phyloP scores from a whole-genome alignment of 2,113 vertebrate genomes.

The Xiphorhynchus elegans region DNA sequence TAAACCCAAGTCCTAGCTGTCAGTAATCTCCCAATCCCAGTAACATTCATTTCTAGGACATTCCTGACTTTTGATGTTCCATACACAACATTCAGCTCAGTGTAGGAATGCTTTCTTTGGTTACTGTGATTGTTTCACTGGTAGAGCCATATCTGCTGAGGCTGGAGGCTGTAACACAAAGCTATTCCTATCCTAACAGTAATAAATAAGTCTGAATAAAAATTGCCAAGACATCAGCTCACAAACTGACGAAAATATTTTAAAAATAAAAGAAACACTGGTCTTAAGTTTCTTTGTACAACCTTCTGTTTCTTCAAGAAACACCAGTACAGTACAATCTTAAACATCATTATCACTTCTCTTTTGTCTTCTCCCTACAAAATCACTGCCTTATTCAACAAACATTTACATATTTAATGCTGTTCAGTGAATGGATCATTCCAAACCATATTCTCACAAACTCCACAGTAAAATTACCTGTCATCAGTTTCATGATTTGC shows the following conservation, averaged over 20 bases:
- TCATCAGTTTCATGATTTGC: background rate
- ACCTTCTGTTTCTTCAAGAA: background rate
- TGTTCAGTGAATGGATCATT: background rate
- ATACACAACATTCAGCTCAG: background rate
- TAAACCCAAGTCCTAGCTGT: background rate
- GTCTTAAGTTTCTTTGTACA: background rate
- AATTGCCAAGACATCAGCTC: background rate
- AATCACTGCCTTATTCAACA: background rate
- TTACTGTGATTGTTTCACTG: background rate
- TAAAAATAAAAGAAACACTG: background rate
- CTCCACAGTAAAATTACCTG: background rate
- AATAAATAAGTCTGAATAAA: background rate
- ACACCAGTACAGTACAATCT: background rate
- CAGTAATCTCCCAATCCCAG: background rate
- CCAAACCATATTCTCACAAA: background rate
- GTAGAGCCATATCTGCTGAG: background rate
- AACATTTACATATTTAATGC: background rate
- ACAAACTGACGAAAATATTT: background rate
- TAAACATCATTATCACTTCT: background rate
- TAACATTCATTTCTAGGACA: background rate
- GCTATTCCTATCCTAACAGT: background rate
- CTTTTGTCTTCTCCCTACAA: background rate
- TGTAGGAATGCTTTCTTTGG: background rate
- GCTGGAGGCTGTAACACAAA: background rate
- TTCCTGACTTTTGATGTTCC: background rate